phyloP scores from a whole-genome alignment of 2,797 vertebrate species.

The Thamnophis elegans region DNA sequence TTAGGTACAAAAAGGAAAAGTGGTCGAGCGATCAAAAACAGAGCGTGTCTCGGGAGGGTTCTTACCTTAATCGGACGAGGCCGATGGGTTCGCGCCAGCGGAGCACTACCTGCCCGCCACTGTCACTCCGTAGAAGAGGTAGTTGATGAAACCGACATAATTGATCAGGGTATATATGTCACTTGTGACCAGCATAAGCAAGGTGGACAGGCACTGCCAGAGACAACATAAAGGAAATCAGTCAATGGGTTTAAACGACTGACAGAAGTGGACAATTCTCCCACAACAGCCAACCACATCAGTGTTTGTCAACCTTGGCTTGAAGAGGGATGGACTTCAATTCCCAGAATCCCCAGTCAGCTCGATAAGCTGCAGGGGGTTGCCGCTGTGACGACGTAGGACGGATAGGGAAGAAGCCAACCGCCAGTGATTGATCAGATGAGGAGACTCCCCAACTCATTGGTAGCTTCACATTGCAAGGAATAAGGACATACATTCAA shows the following conservation, averaged over 20 bases:
- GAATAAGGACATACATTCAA: not conserved
- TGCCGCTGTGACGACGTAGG: not conserved
- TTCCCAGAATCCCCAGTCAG: not conserved
- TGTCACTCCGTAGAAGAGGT: slow-evolving; percentile 93
- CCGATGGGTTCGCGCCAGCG: slow-evolving; percentile 84
- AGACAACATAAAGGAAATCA: not conserved
- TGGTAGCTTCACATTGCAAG: not conserved
- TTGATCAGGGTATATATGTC: slow-evolving; percentile 97
- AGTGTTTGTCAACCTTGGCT: not conserved
- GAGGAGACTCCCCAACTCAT: not conserved
- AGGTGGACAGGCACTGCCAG: slow-evolving; percentile 84
- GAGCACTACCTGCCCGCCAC: slow-evolving; percentile 89
- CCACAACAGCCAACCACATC: not conserved
- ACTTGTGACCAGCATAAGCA: slow-evolving; percentile 93
- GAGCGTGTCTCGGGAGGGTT: not conserved
- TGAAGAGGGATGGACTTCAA: not conserved
- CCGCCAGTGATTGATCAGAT: not conserved
- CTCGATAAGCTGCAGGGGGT: not conserved
- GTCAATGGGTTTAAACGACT: too few species aligned
- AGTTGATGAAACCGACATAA: slow-evolving; percentile 96
- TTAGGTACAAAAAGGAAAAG: not conserved
- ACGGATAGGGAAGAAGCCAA: not conserved
- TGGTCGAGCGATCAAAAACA: not conserved
- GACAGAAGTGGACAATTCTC: not conserved
- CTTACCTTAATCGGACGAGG: slow-evolving; percentile 86